Conservation (phyloP, 2,888 invertebrate genomes). For the Catocala fraxini region DNA sequence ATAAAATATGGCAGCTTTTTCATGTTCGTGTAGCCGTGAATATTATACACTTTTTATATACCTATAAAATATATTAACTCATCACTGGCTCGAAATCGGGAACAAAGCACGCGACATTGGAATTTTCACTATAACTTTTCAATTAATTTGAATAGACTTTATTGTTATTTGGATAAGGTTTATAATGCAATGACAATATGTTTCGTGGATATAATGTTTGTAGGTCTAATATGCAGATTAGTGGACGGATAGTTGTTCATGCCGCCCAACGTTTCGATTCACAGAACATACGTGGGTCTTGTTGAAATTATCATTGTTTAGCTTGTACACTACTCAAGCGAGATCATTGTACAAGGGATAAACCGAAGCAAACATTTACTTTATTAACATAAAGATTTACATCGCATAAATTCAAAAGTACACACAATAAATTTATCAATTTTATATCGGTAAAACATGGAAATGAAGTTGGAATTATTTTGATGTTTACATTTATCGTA, state of each 20-base stretch:
- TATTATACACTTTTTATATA: constrained; percentile 41
- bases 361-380: constrained; percentile 47
- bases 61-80: constrained; percentile 41
- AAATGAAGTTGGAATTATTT: constrained; percentile 24
- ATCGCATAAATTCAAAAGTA: constrained; percentile 47
- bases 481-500: constrained; percentile 14
- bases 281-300: constrained; percentile 68
- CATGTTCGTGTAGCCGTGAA: constrained; percentile 44
- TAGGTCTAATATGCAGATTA: constrained; percentile 81
- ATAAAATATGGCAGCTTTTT: constrained; percentile 37
- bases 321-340: constrained; percentile 53
- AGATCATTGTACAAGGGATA: constrained; percentile 50
- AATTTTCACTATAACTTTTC: constrained; percentile 14
- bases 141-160: constrained; percentile 35
- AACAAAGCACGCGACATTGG: constrained; percentile 30
- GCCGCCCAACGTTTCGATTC: constrained; percentile 69
- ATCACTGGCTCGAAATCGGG: constrained; percentile 26
- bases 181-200: constrained; percentile 42
- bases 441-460: constrained; percentile 27
- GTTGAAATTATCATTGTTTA: constrained; percentile 80
- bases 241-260: constrained; percentile 76
- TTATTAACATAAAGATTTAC: constrained; percentile 55
- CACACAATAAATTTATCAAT: constrained; percentile 42
- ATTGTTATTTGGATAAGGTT: constrained; percentile 41
- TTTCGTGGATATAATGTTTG: constrained; percentile 57